Base-by-base conservation (phyloP, 2,113 vertebrate genomes). In the Redunca redunca region DNA sequence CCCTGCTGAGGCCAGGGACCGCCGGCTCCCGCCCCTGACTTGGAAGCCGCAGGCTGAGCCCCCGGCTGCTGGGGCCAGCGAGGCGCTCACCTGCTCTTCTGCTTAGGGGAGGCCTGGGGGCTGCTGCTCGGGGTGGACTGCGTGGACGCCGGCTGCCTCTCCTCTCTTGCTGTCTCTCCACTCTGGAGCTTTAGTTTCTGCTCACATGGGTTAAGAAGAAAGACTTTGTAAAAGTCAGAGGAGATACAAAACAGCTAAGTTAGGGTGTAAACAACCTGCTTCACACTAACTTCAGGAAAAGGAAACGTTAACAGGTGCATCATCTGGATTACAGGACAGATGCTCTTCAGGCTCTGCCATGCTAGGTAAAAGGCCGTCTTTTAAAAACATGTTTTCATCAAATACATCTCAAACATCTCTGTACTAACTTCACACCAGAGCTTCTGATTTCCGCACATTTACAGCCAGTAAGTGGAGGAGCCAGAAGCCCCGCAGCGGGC, bases 181-280 rank as follows among this genome's bases (percentile, higher is more conserved):
- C 98, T 99, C 98, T 99, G 99, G 97, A 99, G 99, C 98, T 99
- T 99, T 98, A 99, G 98, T 98, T 99, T 99, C 99, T 99, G 98
- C 87, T 58, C 86, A 93, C 28, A 97, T 4, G 85, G 50, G 87
- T 91, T 91, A 36, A 93, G 95, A 67, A 33, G 96, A 57, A 14
- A 94, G 48, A 50, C 16, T 86, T 95, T 55, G 82, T 67, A 5
- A 89, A 53, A 86, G 57, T 33, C 25, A 86, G 15, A 53, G 33
- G 28, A 90, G 52, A 90, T 62, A 46, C 4, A 64, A 50, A 67
- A 62, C 23, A 53, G n/a, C 30, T 21, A 28, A 33, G 12, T 57
- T 19, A 77, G 88, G 8, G 30, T 43, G 48, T 33, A 36, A 85
- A 90, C 40, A 19, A 21, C 43, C 16, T 25, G 77, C 23, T 48